Base-by-base conservation (phyloP, 2,888 invertebrate genomes). In the Nemotelus nigrinus region DNA sequence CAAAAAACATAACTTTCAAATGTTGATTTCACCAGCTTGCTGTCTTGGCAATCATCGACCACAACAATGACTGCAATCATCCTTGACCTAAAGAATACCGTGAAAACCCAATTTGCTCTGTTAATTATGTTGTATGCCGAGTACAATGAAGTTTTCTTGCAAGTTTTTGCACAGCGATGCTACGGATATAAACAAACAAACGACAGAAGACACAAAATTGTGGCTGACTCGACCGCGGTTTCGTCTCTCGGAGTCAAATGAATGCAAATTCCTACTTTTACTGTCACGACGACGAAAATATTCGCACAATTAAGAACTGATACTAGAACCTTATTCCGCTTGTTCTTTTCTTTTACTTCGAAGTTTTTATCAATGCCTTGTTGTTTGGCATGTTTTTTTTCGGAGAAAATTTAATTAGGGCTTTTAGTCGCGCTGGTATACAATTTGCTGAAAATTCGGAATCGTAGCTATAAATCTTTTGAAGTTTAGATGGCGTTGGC, bases 221-320 rank as follows among this genome's bases (percentile, higher is more conserved):
- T 25, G 25, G 25, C 25, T 25, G 25, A 25, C 25, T 25, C 25
- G 25, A 1, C 25, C 25, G 25, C 25, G 65, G 65, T 47, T 45
- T 65, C 44, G 10, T 43, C 25, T 70, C 41, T 48, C 44, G 25
- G 67, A 48, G 67, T 76, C 71, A 76, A 74, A 74, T 41, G 77
- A 79, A 79, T 79, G 79, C 79, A 79, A 79, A 79, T 79, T 79
- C 67, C 72, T 79, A 75, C 72, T 77, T 79, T 79, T 79, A 79
- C 79, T 79, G 39, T 79, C 76, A 79, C 77, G 74, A 77, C 70
- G 70, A 79, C 77, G 77, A 79, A 79, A 79, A 79, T 79, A 79
- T 79, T 79, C 79, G 71, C 63, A 77, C 72, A 78, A 79, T 74
- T 78, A 78, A 78, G 78, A 65, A 50, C 55, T 70, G 65, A 60